Conservation (phyloP, 2,797 vertebrate genomes). For the Cottoperca gobio region DNA sequence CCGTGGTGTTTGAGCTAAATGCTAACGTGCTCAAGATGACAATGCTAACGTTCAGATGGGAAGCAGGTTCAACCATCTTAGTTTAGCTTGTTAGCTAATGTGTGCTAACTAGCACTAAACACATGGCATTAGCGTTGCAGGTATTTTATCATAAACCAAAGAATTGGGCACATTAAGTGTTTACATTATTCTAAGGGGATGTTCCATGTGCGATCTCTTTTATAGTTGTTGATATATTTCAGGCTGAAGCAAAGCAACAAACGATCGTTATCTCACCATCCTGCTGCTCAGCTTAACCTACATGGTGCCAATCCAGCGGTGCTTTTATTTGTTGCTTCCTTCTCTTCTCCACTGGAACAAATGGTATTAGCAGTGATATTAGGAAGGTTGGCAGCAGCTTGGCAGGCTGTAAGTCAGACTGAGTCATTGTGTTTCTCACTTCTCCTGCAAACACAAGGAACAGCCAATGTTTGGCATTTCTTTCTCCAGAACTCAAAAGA, state of each 20-base stretch:
- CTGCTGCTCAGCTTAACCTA: constrained; percentile 17
- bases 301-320: neutral
- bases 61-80: neutral
- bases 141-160: neutral
- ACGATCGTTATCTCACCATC: constrained; percentile 11
- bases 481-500: neutral
- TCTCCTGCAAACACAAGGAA: constrained; percentile 50
- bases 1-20: neutral
- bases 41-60: neutral
- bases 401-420: constrained; percentile 54
- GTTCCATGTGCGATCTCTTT: neutral
- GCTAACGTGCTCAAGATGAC: neutral
- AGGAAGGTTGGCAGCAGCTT: constrained; percentile 59
- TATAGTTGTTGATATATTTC: neutral
- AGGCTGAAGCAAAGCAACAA: neutral
- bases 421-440: constrained; percentile 64
- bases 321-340: constrained; percentile 12
- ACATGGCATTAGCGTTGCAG: neutral
- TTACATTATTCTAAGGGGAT: too few relatives aligned
- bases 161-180: neutral
- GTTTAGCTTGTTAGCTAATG: too few relatives aligned
- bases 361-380: constrained; percentile 52
- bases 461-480: neutral
- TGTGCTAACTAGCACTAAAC: too few relatives aligned
- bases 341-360: constrained; percentile 50